A percentile compares a stretch with the other conserved stretches of the same genome.
Conservation (phyloP, 2,113 vertebrate species). For the Delphinus delphis region DNA sequence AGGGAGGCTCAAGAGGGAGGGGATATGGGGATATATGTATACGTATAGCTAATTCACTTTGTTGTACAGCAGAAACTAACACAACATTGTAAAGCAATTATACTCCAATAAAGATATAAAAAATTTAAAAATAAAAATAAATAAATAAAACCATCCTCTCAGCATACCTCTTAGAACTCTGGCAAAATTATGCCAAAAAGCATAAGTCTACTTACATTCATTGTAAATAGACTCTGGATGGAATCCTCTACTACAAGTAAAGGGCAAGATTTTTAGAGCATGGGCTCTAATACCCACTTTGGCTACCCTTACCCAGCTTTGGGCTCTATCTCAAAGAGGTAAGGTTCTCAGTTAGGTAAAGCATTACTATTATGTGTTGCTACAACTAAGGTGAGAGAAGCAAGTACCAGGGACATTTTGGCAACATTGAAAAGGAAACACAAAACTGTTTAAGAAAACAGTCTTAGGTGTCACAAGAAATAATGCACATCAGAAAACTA, state of each 20-base stretch:
- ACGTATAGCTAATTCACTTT: too few species aligned
- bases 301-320: neutral
- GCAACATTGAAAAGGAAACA: neutral
- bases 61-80: too few species aligned
- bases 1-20: too few species aligned
- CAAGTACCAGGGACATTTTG: neutral
- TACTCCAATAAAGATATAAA: too few species aligned
- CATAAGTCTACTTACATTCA: neutral
- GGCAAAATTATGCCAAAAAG: neutral
- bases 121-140: too few species aligned
- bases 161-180: neutral
- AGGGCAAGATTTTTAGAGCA: neutral
- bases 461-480: neutral
- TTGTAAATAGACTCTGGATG: neutral
- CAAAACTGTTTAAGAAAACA: neutral
- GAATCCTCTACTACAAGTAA: neutral
- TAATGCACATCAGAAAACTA: neutral
- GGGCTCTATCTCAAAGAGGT: neutral
- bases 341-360: neutral
- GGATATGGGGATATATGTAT: too few species aligned
- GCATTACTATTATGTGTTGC: neutral
- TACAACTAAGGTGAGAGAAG: neutral
- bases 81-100: too few species aligned
- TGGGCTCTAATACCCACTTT: neutral
- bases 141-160: neutral